Evolutionary conservation across 2,113 vertebrate genomes (phyloP).

Genomic region (Excalfactoria chinensis): DNA sequence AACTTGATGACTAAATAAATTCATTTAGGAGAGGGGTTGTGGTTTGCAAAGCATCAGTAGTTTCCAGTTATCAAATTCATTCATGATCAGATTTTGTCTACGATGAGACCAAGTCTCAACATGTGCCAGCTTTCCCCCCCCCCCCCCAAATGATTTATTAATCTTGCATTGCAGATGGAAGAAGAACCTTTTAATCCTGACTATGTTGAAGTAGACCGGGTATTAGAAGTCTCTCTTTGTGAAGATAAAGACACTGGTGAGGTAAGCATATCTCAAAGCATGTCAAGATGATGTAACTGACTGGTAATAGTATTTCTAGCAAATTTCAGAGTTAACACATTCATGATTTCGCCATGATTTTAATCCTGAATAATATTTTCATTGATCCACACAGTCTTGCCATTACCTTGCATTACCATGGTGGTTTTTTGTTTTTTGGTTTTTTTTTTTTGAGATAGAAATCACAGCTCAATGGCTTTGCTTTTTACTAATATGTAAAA

Average conservation of each 20-base stretch:
- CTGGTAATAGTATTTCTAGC: not conserved
- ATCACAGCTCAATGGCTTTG: not conserved
- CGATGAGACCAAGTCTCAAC: not conserved
- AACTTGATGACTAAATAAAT: not conserved
- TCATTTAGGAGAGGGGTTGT: not conserved
- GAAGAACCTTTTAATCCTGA: conserved; percentile 98
- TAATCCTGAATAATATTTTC: not conserved
- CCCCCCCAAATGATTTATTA: not conserved
- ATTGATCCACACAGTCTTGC: not conserved
- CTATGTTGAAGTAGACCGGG: conserved; percentile 96
- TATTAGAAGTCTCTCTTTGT: conserved; percentile 97
- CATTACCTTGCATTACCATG: not conserved
- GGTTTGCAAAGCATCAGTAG: not conserved
- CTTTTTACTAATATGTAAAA: not conserved
- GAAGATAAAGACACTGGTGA: conserved; percentile 98
- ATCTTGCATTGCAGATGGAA: conserved; percentile 87
- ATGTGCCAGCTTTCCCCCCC: not conserved
- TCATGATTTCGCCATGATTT: not conserved
- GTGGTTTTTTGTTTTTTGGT: not conserved
- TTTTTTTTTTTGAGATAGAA: not conserved
- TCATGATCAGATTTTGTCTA: not conserved
- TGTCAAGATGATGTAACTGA: not conserved
- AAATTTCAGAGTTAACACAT: not conserved
- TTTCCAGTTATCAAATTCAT: not conserved
- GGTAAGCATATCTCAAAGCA: conserved; percentile 78